Conservation (phyloP, 1,140 invertebrate genomes). For the Radopholus similis region DNA sequence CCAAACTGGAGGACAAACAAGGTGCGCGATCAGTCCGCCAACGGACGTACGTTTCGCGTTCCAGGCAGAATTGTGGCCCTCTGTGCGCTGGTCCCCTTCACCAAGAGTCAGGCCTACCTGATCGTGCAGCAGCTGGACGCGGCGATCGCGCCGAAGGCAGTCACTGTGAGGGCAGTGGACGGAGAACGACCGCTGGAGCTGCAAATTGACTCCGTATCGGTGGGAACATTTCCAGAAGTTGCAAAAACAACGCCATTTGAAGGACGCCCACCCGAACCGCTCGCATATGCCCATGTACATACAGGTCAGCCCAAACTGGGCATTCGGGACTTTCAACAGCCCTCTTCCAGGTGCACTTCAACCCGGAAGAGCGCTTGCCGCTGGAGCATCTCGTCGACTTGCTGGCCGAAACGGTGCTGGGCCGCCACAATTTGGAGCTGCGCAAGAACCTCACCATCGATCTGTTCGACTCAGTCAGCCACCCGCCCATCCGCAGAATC, state of each 20-base stretch:
- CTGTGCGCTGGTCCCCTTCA: conserved; percentile 37
- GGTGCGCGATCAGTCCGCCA: conserved; percentile 2
- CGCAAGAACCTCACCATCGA: conserved; percentile 60
- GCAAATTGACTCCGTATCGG: conserved; percentile 31
- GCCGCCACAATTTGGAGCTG: conserved; percentile 50
- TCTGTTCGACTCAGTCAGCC: conserved; percentile 45
- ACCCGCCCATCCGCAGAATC: neutral
- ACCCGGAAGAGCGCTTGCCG: conserved; percentile 41
- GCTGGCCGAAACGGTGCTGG: conserved; percentile 49
- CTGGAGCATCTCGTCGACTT: conserved; percentile 54
- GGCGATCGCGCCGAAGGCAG: conserved; percentile 34
- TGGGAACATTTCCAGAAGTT: conserved; percentile 18
- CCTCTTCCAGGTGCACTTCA: conserved; percentile 43
- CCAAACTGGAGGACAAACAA: conserved; percentile 32
- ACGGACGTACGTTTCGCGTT: conserved; percentile 13
- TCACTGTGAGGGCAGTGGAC: conserved; percentile 32
- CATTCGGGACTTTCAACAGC: neutral
- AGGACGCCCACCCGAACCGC: conserved; percentile 40
- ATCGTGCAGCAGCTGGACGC: conserved; percentile 42
- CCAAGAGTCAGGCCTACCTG: conserved; percentile 47
- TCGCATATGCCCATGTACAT: conserved; percentile 48
- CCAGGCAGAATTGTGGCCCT: conserved; percentile 39
- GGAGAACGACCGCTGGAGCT: conserved; percentile 34
- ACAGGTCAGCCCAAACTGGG: conserved; percentile 16
- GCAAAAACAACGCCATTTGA: conserved; percentile 18